These are phyloP conservation scores for Rhopalosiphum nymphaeae DNA, from an alignment of 2,888 invertebrate genomes.

Conservation along the genomic window DNA sequence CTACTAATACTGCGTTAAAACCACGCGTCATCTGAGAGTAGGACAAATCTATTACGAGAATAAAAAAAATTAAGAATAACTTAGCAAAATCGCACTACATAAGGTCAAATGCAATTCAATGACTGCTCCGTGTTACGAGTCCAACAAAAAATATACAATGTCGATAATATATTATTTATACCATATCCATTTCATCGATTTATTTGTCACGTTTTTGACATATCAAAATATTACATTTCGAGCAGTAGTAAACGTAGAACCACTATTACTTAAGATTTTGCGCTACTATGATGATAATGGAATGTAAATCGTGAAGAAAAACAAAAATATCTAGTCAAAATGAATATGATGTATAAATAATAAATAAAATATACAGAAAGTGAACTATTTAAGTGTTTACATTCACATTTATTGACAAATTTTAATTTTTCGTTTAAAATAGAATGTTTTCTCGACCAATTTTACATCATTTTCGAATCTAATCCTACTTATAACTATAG, in stretches of 20 bases:
- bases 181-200: not conserved
- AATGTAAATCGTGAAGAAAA: not conserved
- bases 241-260: not conserved
- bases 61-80: not conserved
- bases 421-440: not conserved
- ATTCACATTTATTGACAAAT: not conserved
- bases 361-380: not conserved
- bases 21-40: not conserved
- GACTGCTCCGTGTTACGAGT: not conserved
- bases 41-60: not conserved
- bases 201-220: not conserved
- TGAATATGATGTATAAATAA: not conserved
- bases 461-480: not conserved
- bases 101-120: slow-evolving; percentile 16
- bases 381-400: not conserved
- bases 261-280: not conserved
- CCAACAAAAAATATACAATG: not conserved
- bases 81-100: not conserved
- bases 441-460: not conserved
- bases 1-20: not conserved
- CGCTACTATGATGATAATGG: not conserved
- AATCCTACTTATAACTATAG: not conserved
- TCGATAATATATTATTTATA: not conserved
- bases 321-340: not conserved
- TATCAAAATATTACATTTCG: not conserved